phyloP scores from a whole-genome alignment of 1,140 invertebrate genomes.

The Drosophila ironensis region DNA sequence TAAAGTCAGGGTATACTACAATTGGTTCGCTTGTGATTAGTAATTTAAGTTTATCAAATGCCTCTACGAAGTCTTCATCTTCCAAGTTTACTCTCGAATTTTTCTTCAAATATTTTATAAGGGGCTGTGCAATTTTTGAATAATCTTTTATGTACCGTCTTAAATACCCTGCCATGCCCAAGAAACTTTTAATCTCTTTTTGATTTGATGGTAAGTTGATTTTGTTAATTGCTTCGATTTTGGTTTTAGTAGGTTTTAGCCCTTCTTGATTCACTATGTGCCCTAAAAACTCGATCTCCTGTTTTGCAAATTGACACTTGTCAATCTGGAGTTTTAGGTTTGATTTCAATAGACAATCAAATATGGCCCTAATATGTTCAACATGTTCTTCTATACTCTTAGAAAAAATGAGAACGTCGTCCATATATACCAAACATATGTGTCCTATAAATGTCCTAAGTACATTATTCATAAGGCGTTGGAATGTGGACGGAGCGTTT shows the following conservation, averaged over 20 bases:
- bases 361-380: no score
- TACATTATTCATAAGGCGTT: constrained; percentile 51
- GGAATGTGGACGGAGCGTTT: neutral
- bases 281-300: constrained; percentile 24
- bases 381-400: neutral
- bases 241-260: constrained; percentile 34
- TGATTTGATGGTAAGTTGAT: constrained; percentile 21
- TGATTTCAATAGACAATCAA: neutral
- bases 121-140: constrained; percentile 10
- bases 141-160: constrained; percentile 41
- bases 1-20: neutral
- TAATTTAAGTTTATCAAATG: neutral
- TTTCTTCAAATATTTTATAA: constrained; percentile 35
- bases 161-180: constrained; percentile 23
- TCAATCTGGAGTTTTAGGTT: constrained; percentile 25
- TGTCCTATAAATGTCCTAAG: constrained; percentile 16
- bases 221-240: constrained; percentile 19
- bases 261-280: constrained; percentile 22
- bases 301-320: constrained; percentile 5
- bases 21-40: neutral
- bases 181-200: constrained; percentile 31
- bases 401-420: constrained; percentile 21
- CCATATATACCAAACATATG: constrained; percentile 25
- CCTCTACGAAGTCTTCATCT: neutral
- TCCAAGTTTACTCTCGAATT: constrained; percentile 14